phyloP scores from a whole-genome alignment of 2,797 vertebrate species.

The Fistularia commersonii region DNA sequence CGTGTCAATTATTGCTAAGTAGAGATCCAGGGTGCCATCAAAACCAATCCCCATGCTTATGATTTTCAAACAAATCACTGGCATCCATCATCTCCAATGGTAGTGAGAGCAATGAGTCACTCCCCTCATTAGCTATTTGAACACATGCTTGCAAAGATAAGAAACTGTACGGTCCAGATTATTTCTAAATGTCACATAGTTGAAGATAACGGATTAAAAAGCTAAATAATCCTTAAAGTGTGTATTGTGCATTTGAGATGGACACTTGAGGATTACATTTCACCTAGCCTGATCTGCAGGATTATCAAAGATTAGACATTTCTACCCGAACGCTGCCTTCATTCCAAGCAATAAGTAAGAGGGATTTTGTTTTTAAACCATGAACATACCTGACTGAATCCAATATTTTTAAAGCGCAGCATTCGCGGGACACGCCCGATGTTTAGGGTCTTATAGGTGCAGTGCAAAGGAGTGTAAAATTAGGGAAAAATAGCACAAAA shows the following conservation, averaged over 20 bases:
- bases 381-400: too few relatives aligned
- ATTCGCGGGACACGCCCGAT: too few relatives aligned
- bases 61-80: constrained; percentile 50
- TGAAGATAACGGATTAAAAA: constrained; percentile 19
- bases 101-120: constrained; percentile 36
- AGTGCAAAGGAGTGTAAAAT: too few relatives aligned
- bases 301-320: too few relatives aligned
- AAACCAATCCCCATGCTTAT: constrained; percentile 45
- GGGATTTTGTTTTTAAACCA: too few relatives aligned
- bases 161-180: constrained; percentile 39
- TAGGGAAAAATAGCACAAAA: too few relatives aligned
- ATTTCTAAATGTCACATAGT: constrained; percentile 34
- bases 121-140: constrained; percentile 46
- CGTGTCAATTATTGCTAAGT: constrained; percentile 50
- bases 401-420: too few relatives aligned
- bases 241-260: constrained; percentile 5
- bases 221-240: constrained; percentile 9
- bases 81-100: constrained; percentile 48
- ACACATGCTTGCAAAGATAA: constrained; percentile 56
- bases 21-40: constrained; percentile 53
- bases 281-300: neutral
- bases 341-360: too few relatives aligned
- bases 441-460: too few relatives aligned
- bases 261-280: constrained; percentile 11
- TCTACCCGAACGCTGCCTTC: too few relatives aligned